Conservation (phyloP, 2,797 vertebrate species). For the Peromyscus melanophrys region DNA sequence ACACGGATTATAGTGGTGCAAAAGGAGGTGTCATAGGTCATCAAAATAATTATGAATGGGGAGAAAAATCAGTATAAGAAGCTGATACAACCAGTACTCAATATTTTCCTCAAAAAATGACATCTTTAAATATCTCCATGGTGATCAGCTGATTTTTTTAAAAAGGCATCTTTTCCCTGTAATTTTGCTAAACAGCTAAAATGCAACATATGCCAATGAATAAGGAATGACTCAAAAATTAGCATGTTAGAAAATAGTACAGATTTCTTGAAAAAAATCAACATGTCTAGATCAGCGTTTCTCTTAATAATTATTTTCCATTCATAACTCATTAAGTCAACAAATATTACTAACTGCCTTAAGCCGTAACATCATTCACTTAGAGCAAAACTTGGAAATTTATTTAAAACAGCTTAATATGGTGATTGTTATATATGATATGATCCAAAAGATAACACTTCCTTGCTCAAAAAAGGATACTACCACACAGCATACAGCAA, state of each 20-base stretch:
- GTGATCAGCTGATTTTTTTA: background rate
- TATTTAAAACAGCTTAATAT: constrained; percentile 47
- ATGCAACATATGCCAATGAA: constrained; percentile 41
- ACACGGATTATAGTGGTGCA: constrained; percentile 8
- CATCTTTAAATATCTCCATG: constrained; percentile 60
- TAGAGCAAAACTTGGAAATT: constrained; percentile 65
- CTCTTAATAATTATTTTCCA: constrained; percentile 62
- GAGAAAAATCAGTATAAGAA: constrained; percentile 3
- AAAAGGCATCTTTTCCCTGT: constrained; percentile 18
- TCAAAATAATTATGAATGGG: constrained; percentile 52
- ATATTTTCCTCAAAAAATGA: constrained; percentile 68
- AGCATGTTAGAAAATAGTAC: constrained; percentile 62
- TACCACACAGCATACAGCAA: background rate
- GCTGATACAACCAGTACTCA: constrained; percentile 10
- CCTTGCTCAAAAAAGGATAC: constrained; percentile 57
- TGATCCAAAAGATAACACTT: constrained; percentile 1
- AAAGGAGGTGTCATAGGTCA: constrained; percentile 10
- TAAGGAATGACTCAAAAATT: constrained; percentile 57
- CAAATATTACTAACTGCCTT: constrained; percentile 57
- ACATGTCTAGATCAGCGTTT: constrained; percentile 27
- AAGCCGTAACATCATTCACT: constrained; percentile 48
- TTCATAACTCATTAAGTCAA: constrained; percentile 61
- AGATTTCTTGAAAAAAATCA: constrained; percentile 25
- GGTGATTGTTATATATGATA: constrained; percentile 31
- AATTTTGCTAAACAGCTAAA: constrained; percentile 63